Base-by-base conservation (phyloP, 2,113 vertebrate species). In the Spizaetus ornatus region DNA sequence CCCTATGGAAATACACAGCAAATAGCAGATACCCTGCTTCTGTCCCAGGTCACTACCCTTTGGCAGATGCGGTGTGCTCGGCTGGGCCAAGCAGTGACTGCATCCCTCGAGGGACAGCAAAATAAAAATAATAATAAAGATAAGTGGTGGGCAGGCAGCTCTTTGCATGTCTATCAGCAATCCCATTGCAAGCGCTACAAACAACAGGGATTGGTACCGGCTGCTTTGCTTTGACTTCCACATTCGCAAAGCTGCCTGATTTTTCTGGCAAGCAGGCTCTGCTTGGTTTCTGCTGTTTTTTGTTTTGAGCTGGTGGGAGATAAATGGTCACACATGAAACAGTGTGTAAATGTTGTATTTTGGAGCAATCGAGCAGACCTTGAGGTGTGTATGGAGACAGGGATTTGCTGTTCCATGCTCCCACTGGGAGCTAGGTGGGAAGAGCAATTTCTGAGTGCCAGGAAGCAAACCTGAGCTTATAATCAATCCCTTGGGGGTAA, bases 341-440 rank as follows among this genome's bases (percentile, higher is more conserved):
- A 0, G 32, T 23, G 16, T 10, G 38, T 25, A 42, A 70, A 61
- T 13, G 43, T 31, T 29, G 65, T n/a, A 5, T 42, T 88, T 82
- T 16, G 58, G 67, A 42, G 77, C 47, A 13, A 21, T 3, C 9
- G 43, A 79, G 76, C 21, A 48, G 85, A 36, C 18, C 38, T 62
- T 0, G 2, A 52, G 38, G 36, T 15, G 3, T 2, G 7, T 23
- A 5, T 3, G 45, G 72, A 59, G 72, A 36, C 0, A 1, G 43
- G 42, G 38, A 53, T 52, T 80, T 90, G 31, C 55, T 71, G 76
- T 23, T 82, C 53, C 6, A 0, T 14, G 47, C 5, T 70, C 6
- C n/a, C 0, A 10, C 15, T 38, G 48, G 32, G 42, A 84, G 12
- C 23, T 16, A 6, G 12, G 65, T 8, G 23, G 27, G 52, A 71